Percentiles rank a stretch among this genome's conserved stretches.
phyloP scores from a whole-genome alignment of 92 coral and sea anemone genomes.

The Pocillopora meandrina region DNA sequence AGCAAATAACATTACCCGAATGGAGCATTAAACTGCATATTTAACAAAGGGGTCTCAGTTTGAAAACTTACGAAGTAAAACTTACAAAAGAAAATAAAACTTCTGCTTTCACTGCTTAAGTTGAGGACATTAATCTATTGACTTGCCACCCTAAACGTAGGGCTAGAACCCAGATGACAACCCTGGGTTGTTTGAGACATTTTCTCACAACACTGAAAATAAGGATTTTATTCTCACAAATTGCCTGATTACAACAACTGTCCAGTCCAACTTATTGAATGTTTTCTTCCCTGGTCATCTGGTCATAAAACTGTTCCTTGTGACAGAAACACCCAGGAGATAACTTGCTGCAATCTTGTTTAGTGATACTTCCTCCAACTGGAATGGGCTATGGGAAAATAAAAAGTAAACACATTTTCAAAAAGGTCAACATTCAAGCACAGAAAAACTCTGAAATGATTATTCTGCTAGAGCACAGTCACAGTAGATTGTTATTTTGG shows the following conservation, averaged over 20 bases:
- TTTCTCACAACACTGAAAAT: not conserved
- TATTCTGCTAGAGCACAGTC: no score
- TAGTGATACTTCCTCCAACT: conserved; percentile 39
- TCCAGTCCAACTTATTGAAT: not conserved
- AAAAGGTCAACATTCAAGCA: not conserved
- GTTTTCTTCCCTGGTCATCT: not conserved
- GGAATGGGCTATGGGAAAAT: conserved; percentile 23
- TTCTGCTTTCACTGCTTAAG: no score
- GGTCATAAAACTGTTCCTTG: not conserved
- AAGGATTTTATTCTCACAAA: conserved; percentile 29
- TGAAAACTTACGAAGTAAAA: no score
- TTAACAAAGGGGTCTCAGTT: no score
- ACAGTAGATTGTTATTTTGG: no score
- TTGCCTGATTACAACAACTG: conserved; percentile 6
- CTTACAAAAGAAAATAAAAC: no score
- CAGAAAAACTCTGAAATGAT: no score
- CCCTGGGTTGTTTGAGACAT: not conserved
- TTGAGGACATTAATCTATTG: no score
- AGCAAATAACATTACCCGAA: no score
- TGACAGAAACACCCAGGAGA: not conserved
- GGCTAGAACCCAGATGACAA: no score
- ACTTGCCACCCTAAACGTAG: no score
- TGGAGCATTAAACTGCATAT: no score
- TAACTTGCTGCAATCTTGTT: not conserved
- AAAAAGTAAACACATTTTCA: not conserved